These are phyloP conservation scores for Edolisoma coerulescens DNA, from an alignment of 2,113 vertebrate species.

Conservation along the genomic window DNA sequence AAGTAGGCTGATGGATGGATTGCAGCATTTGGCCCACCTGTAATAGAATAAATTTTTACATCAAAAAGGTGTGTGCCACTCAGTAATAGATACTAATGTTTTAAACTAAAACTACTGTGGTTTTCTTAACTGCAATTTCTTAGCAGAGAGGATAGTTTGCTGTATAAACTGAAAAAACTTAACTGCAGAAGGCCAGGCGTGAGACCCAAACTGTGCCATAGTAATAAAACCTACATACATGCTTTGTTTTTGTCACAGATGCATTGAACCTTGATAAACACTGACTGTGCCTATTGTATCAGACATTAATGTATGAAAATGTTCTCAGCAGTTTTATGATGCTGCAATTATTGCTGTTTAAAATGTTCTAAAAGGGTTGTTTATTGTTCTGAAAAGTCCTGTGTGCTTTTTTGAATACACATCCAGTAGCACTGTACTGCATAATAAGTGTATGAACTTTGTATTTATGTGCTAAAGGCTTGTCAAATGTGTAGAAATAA, in stretches of 20 bases:
- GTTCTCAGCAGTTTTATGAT: background rate
- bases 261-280: background rate
- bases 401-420: background rate
- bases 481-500: background rate
- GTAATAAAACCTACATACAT: fast-evolving
- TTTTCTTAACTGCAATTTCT: background rate
- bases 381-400: background rate
- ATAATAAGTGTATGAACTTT: background rate
- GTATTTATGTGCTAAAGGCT: background rate
- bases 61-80: background rate
- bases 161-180: background rate
- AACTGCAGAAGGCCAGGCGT: background rate
- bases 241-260: background rate
- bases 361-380: background rate
- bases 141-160: background rate
- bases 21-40: constrained; percentile 9
- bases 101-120: background rate
- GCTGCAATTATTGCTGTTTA: background rate
- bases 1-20: background rate
- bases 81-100: background rate
- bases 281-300: fast-evolving
- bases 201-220: background rate
- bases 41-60: background rate
- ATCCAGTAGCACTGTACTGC: background rate
- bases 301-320: background rate